A percentile compares a stretch with the other conserved stretches of the same genome.
These are phyloP conservation scores for Syrrhaptes paradoxus DNA, from an alignment of 2,113 vertebrate species.

Conservation along the genomic window DNA sequence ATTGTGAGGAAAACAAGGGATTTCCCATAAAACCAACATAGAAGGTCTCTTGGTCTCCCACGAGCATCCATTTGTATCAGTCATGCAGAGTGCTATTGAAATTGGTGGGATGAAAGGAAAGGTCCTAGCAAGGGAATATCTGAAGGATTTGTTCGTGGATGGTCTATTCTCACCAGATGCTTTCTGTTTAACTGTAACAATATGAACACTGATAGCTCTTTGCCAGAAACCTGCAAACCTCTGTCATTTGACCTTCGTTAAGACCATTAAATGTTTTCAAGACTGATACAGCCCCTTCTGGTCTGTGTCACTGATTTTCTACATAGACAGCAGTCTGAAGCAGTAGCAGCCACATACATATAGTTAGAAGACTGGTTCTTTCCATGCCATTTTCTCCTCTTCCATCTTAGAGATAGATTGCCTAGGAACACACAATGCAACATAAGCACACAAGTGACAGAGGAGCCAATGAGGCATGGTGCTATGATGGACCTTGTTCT, in stretches of 20 bases:
- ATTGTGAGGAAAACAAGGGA: not conserved
- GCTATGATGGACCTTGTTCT: too few relatives aligned
- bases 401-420: not conserved
- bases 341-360: not conserved
- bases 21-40: not conserved
- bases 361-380: not conserved
- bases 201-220: not conserved
- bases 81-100: not conserved
- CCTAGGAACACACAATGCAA: not conserved
- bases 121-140: not conserved
- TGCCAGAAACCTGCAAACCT: not conserved
- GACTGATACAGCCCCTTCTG: not conserved
- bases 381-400: not conserved
- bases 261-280: not conserved
- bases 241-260: slow-evolving; percentile 16
- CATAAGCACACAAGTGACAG: too few relatives aligned
- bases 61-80: not conserved
- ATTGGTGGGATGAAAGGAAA: not conserved
- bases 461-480: too few relatives aligned
- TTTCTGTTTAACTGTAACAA: not conserved
- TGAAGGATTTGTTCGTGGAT: not conserved
- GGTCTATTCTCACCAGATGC: not conserved
- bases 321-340: not conserved
- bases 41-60: not conserved
- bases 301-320: not conserved